A percentile compares a stretch with the other conserved stretches of the same genome.
phyloP scores from a whole-genome alignment of 2,888 invertebrate species.

The Drosophila mayaguana region DNA sequence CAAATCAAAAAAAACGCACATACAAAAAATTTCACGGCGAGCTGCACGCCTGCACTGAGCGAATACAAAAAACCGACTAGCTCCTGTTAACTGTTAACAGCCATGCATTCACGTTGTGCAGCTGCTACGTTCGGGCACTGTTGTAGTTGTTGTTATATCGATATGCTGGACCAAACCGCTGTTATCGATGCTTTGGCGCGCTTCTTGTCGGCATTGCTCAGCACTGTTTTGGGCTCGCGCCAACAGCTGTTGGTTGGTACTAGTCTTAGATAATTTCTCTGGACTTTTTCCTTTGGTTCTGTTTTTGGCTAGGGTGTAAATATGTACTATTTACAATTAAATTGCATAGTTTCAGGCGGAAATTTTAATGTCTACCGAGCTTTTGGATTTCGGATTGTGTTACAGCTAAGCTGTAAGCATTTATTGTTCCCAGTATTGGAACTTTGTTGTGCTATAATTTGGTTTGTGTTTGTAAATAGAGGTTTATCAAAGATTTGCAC shows the following conservation, averaged over 20 bases:
- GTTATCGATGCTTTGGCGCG: conserved; percentile 23
- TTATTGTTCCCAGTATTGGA: conserved; percentile 27
- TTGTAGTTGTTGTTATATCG: conserved; percentile 27
- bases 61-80: conserved; percentile 46
- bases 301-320: conserved; percentile 5
- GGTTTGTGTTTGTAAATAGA: background rate
- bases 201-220: background rate
- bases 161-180: background rate
- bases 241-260: background rate
- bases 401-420: background rate
- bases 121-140: conserved; percentile 5
- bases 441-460: background rate
- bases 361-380: accelerated
- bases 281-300: background rate
- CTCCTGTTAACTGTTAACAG: conserved; percentile 33
- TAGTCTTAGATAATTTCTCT: background rate
- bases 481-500: background rate
- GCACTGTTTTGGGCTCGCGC: no score
- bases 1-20: conserved; percentile 33
- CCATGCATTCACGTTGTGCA: conserved; percentile 20
- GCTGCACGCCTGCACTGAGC: conserved; percentile 18
- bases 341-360: conserved; percentile 13
- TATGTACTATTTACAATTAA: accelerated
- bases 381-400: conserved; percentile 3
- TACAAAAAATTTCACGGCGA: conserved; percentile 8